Evolutionary conservation across 2,113 vertebrate genomes (phyloP).

Genomic region (Pholis gunnellus): DNA sequence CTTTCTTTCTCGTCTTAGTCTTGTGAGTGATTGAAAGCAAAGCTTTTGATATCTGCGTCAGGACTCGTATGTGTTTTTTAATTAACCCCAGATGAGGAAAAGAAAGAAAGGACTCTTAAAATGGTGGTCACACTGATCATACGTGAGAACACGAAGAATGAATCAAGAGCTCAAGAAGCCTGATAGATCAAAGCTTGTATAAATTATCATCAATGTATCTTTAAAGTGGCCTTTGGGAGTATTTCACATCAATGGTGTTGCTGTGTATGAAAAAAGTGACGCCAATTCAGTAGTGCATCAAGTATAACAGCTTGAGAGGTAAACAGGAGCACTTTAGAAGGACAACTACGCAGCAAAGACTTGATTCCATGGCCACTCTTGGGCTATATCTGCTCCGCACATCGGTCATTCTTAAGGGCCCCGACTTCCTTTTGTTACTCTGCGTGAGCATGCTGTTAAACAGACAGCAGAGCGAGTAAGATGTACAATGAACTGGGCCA

Average conservation of each 20-base stretch:
- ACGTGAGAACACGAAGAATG: neutral
- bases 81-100: neutral
- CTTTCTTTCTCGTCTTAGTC: slow-evolving; percentile 1
- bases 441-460: neutral
- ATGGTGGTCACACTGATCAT: neutral
- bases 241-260: neutral
- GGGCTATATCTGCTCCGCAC: too few relatives aligned
- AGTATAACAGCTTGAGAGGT: neutral
- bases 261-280: too few relatives aligned
- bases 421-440: neutral
- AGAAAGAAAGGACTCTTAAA: slow-evolving; percentile 14
- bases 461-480: neutral
- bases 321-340: neutral
- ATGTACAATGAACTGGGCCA: neutral
- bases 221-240: neutral
- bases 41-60: slow-evolving; percentile 14
- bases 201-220: neutral
- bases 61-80: neutral
- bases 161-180: neutral
- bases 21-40: neutral
- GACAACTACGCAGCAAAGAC: too few relatives aligned
- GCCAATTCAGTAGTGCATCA: neutral
- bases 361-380: neutral
- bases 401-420: neutral
- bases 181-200: slow-evolving; percentile 2